Evolutionary conservation across 2,797 vertebrate genomes (phyloP).

Genomic region (Chaetophractus vellerosus): DNA sequence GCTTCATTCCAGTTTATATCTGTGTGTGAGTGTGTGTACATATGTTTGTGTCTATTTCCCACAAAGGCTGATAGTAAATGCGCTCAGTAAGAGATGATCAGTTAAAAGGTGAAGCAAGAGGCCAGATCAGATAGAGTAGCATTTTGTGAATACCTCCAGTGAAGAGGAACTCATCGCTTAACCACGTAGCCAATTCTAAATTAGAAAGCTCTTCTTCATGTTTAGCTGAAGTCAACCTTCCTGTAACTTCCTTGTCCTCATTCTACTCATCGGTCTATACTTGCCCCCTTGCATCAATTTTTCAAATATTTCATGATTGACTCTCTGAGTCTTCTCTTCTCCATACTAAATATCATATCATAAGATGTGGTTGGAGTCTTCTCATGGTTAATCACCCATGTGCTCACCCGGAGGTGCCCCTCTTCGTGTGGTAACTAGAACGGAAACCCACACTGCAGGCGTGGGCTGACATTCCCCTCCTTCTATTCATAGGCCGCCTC

Average conservation of each 20-base stretch:
- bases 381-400: neutral
- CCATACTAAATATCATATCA: neutral
- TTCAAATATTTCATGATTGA: neutral
- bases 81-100: neutral
- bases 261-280: neutral
- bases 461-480: no score
- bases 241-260: neutral
- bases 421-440: no score
- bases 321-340: neutral
- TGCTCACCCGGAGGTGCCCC: neutral
- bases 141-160: neutral
- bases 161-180: neutral
- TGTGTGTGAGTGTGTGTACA: neutral
- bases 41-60: neutral
- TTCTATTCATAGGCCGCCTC: no score
- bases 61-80: neutral
- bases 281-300: neutral
- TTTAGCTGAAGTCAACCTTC: neutral
- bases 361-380: no score
- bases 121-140: no score
- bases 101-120: neutral
- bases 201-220: neutral
- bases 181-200: neutral
- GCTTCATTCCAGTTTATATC: neutral
- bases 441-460: no score